Evolutionary conservation across 2,888 invertebrate species (phyloP).

Genomic region (Cataglyphis rosenhaueri): DNA sequence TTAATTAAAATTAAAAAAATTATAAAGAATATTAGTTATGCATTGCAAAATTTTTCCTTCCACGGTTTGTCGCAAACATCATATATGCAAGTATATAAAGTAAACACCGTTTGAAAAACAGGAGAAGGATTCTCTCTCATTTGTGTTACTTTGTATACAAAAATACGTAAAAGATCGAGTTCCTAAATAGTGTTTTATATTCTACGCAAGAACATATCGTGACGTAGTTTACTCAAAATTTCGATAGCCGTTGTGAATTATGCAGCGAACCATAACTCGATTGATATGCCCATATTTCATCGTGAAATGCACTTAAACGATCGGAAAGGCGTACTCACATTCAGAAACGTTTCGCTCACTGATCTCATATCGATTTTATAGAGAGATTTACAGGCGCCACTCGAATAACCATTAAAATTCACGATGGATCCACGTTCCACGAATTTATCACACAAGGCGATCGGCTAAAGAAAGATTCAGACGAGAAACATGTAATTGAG

Average conservation of each 20-base stretch:
- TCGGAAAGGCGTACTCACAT: not conserved
- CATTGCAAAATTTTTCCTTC: not conserved
- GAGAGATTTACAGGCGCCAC: slow-evolving; percentile 17
- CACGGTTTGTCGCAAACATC: not conserved
- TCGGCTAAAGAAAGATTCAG: not conserved
- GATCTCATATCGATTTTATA: slow-evolving; percentile 6
- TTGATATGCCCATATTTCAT: slow-evolving; percentile 17
- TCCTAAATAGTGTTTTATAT: not conserved
- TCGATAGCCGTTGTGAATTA: slow-evolving; percentile 29
- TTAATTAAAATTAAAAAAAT: not conserved
- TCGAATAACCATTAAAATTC: slow-evolving; percentile 20
- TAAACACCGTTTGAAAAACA: not conserved
- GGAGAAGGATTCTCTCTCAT: not conserved
- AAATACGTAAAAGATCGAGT: not conserved
- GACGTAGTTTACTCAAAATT: slow-evolving; percentile 15
- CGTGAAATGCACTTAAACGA: slow-evolving; percentile 24
- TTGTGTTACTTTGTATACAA: too few species aligned
- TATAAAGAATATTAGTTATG: not conserved
- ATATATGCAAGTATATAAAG: not conserved
- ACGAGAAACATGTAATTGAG: not conserved
- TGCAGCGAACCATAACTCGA: slow-evolving; percentile 10
- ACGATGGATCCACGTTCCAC: not conserved
- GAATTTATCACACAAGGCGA: not conserved
- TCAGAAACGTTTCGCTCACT: slow-evolving; percentile 7
- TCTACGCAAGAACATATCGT: not conserved